A percentile compares a stretch with the other conserved stretches of the same genome.
Evolutionary conservation across 30 jellyfish, hydroid and myxozoan genomes (phyloP).

Genomic region (Pseudorhiza aurosa): DNA sequence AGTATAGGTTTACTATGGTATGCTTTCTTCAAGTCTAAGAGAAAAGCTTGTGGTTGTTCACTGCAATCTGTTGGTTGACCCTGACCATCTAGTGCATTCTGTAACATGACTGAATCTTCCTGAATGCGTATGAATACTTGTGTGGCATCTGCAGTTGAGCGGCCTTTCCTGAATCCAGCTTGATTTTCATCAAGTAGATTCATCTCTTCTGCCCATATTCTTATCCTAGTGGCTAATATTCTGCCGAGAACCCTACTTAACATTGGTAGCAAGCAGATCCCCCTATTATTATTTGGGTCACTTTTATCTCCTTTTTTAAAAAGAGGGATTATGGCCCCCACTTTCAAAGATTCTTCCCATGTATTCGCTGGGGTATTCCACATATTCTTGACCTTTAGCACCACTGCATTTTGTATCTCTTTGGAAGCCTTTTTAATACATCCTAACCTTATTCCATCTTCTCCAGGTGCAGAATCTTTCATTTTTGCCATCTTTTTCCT

Average conservation of each 20-base stretch:
- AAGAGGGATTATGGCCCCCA: too few species aligned
- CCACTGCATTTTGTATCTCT: background rate
- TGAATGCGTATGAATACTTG: background rate
- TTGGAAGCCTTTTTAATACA: background rate
- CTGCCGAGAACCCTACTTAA: background rate
- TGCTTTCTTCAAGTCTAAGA: background rate
- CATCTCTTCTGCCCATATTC: slow-evolving; percentile 1
- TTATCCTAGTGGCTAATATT: background rate
- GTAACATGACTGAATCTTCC: background rate
- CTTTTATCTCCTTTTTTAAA: background rate
- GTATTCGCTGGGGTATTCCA: too few species aligned
- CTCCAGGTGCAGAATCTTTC: slow-evolving; percentile 6
- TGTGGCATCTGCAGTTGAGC: background rate
- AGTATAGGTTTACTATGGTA: background rate
- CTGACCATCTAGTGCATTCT: background rate
- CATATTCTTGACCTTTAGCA: background rate
- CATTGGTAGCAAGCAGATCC: background rate
- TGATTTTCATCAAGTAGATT: background rate
- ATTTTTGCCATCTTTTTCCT: background rate
- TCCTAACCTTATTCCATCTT: background rate
- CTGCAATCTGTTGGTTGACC: background rate
- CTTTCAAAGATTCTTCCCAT: too few species aligned
- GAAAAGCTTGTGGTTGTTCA: background rate
- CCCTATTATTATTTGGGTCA: background rate
- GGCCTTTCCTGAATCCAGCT: background rate